These are phyloP conservation scores for rabbit (Oryctolagus cuniculus) DNA, from an alignment of 2,113 vertebrate species.

Conservation along the genomic window DNA sequence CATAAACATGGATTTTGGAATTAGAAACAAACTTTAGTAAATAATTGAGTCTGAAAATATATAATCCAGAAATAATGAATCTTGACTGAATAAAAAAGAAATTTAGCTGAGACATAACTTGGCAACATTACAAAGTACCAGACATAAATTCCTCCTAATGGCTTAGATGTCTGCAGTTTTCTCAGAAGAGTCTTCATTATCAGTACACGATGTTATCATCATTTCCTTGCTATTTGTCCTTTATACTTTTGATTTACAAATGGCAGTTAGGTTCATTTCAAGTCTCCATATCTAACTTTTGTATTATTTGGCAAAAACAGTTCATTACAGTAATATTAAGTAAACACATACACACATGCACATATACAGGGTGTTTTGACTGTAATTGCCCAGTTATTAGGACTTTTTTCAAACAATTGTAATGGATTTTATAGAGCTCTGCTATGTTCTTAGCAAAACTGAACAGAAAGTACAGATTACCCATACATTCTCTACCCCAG, in stretches of 20 bases:
- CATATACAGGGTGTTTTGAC: constrained; percentile 1
- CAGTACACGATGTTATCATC: background rate
- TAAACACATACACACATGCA: background rate
- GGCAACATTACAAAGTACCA: background rate
- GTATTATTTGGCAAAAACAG: constrained; percentile 4
- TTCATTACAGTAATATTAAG: constrained; percentile 14
- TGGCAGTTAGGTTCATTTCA: constrained; percentile 48
- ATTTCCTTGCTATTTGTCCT: background rate
- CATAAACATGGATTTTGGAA: background rate
- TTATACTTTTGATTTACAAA: constrained; percentile 38
- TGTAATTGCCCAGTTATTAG: constrained; percentile 70
- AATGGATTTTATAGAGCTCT: no score
- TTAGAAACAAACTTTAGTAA: background rate
- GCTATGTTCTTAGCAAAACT: no score
- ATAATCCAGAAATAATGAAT: background rate
- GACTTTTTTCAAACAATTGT: background rate
- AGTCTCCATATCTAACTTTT: constrained; percentile 24
- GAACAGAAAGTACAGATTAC: no score
- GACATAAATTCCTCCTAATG: background rate
- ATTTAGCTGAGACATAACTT: background rate
- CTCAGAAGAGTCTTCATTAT: background rate
- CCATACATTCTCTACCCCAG: no score
- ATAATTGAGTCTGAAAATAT: background rate
- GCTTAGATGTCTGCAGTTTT: background rate
- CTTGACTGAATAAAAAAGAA: background rate